These are phyloP conservation scores for Enteromius mattozi DNA, from an alignment of 2,797 vertebrate genomes.

Conservation along the genomic window DNA sequence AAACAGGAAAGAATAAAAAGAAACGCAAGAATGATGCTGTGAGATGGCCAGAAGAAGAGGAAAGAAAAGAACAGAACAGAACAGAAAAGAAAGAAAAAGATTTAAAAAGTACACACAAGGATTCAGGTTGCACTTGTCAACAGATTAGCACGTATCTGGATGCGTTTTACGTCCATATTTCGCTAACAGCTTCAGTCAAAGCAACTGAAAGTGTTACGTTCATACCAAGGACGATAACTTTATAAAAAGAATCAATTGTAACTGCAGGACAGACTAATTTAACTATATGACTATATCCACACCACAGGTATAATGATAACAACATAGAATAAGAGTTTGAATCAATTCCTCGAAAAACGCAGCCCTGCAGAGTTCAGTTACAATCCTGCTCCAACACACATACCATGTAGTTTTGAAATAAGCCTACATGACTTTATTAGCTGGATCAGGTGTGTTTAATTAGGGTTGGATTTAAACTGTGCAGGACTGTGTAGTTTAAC, in stretches of 20 bases:
- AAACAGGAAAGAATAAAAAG: constrained; percentile 77
- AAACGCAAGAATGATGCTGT: constrained; percentile 77
- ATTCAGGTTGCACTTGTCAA: constrained; percentile 61
- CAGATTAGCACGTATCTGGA: constrained; percentile 51
- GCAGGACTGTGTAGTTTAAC: not conserved
- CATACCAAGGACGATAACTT: constrained; percentile 27
- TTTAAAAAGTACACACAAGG: constrained; percentile 61
- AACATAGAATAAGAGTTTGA: not conserved
- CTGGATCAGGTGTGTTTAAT: not conserved
- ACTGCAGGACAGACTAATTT: not conserved
- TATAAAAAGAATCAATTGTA: not conserved
- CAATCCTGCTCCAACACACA: not conserved
- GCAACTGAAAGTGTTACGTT: constrained; percentile 26
- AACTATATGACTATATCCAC: not conserved
- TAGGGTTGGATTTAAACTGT: not conserved
- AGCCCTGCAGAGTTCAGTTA: not conserved
- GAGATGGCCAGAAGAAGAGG: constrained; percentile 67
- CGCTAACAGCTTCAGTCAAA: constrained; percentile 35
- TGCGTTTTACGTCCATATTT: constrained; percentile 21
- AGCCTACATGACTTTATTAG: not conserved
- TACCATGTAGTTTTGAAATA: not conserved
- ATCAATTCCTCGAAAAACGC: not conserved
- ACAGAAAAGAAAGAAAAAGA: constrained; percentile 57
- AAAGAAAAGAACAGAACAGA: constrained; percentile 62
- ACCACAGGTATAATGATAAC: not conserved